Evolutionary conservation across 1,140 invertebrate species (phyloP), one percentile per base, ranked within the genome.

Genomic region (Mycetomoellerius zeteki): DNA sequence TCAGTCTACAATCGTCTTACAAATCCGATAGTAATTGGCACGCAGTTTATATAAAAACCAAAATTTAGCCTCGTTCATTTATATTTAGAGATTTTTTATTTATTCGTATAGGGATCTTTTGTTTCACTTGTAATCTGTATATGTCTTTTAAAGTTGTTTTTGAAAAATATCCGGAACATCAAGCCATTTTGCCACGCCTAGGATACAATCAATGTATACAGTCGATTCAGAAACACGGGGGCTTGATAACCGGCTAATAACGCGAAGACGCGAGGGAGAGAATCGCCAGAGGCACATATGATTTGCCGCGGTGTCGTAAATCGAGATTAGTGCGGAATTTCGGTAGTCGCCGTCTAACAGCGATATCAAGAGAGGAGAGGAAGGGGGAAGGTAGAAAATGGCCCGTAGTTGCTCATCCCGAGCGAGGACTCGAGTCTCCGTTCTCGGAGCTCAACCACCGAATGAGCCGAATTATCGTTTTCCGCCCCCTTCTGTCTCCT

Each of bases 251-350:
- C 54, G 65, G 27, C 27, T 81, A 84, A 89, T 89, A 86, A 87
- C 62, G 14, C n/a, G 71, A 60, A 14, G 50, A 43, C 27, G 21
- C 52, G n/a, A 56, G 54, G 7, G 54, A 64, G 50, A 50, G 78
- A 76, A 86, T 24, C 33, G 58, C 80, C 76, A 58, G n/a, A 37
- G 62, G 73, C 80, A 77, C 84, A 62, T 90, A 91, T 91, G 91
- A 93, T 91, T 93, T 92, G 92, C 92, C 67, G 65, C 64, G 82
- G 43, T 77, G 78, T 69, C 90, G 87, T 93, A 93, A 93, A 93
- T 93, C 90, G 89, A 91, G 90, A 93, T 92, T 92, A 93, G 89
- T 72, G 60, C 86, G 84, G 65, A 88, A 88, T 89, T 88, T 87
- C 78, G 86, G 58, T 86, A 86, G 76, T 86, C 60, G 69, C 87